Evolutionary conservation across 2,888 invertebrate genomes (phyloP), one percentile per base, ranked within the genome.

Genomic region (Artemia sinica): DNA sequence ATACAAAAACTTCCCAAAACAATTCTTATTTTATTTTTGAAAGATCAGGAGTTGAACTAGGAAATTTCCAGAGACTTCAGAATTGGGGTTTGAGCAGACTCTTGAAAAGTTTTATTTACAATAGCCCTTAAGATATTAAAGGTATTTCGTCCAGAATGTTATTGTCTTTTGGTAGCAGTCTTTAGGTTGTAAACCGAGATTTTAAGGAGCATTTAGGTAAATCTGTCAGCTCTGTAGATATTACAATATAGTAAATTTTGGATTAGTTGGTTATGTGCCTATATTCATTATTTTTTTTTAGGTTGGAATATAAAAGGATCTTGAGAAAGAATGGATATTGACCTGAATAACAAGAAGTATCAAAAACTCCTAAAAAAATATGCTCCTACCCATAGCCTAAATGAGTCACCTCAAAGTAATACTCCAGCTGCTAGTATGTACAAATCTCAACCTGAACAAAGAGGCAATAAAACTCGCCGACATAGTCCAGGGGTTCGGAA

Each of bases 321-420:
- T 18, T 14, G 10, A n/a, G 28, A n/a, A n/a, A 58, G 14, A 58
- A 58, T 58, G 58, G 58, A 58, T 18, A 58, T 58, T 58, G 58
- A 58, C 18, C n/a, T 58, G 14, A 58, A 58, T 18, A 58, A 18
- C 58, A 58, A 58, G 18, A 58, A 58, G 18, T 58, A 58, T 18
- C 58, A 58, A 18, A 58, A 58, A 18, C 58, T 58, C 18, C n/a
- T 58, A 18, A 58, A 58, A 58, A 58, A 58, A 58, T 58, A 58
- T 58, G 58, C 18, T 18, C 18, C 58, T 18, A n/a, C 58, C n/a
- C 14, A n/a, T 58, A n/a, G 14, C 18, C 18, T 58, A 58, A 58
- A 58, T 14, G 58, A 18, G 18, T 58, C 58, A 14, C 58, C 58
- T 58, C 14, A 14, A 10, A n/a, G 18, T n/a, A 9, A 14, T 18